These are phyloP conservation scores for Aphelocoma coerulescens DNA, from an alignment of 2,113 vertebrate genomes.

Conservation along the genomic window DNA sequence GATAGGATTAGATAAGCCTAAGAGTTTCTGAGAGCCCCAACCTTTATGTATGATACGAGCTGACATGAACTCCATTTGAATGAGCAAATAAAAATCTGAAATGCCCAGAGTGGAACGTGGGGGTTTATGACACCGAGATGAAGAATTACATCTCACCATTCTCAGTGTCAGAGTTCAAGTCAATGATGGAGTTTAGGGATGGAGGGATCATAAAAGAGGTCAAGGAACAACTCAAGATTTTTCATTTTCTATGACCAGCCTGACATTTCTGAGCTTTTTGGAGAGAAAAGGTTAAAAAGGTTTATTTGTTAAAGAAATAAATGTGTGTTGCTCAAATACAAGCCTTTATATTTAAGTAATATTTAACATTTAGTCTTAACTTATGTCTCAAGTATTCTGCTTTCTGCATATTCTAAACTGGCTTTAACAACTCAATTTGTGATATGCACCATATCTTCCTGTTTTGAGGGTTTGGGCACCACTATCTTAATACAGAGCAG, in stretches of 20 bases:
- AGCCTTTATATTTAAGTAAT: neutral
- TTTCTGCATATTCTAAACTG: neutral
- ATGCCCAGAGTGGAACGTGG: neutral
- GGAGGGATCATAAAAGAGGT: conserved; percentile 23
- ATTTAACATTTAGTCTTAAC: neutral
- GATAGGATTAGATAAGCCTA: neutral
- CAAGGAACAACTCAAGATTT: conserved; percentile 38
- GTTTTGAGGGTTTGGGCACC: neutral
- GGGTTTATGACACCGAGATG: neutral
- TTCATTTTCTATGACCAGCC: neutral
- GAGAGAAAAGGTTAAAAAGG: neutral
- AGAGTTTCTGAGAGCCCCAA: neutral
- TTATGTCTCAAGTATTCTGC: neutral
- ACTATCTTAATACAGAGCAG: neutral
- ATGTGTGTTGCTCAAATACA: neutral
- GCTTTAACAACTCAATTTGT: neutral
- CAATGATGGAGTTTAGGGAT: conserved; percentile 46
- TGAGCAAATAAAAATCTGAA: neutral
- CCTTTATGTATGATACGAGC: neutral
- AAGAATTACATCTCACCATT: conserved; percentile 16
- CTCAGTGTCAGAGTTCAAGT: conserved; percentile 39
- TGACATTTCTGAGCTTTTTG: conserved; percentile 5
- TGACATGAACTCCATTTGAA: neutral
- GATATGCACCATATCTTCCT: neutral
- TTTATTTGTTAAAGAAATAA: neutral